phyloP scores from a whole-genome alignment of 2,113 vertebrate genomes.

The Crotalus tigris region DNA sequence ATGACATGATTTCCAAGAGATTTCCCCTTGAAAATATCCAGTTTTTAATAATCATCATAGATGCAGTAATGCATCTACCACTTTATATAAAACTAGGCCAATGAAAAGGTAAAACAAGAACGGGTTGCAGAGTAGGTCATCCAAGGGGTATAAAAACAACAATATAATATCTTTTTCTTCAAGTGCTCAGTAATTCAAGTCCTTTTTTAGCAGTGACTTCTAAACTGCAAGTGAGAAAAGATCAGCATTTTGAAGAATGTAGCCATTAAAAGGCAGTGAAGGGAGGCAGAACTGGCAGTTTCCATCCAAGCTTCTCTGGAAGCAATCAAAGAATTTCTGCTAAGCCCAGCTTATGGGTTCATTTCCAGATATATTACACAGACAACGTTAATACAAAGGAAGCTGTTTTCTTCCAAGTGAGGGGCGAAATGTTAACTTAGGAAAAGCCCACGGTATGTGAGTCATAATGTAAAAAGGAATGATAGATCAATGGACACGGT shows the following conservation, averaged over 20 bases:
- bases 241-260: background rate
- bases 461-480: background rate
- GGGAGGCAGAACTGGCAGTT: background rate
- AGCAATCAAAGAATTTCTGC: background rate
- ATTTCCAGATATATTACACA: background rate
- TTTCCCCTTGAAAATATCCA: background rate
- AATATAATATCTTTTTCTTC: background rate
- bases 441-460: background rate
- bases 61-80: background rate
- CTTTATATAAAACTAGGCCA: background rate
- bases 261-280: background rate
- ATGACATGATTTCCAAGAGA: background rate
- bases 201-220: background rate
- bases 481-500: background rate
- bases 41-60: background rate
- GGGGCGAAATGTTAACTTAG: background rate
- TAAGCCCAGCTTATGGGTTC: background rate
- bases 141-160: background rate
- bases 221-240: background rate
- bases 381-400: background rate
- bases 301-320: background rate
- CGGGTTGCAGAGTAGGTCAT: background rate
- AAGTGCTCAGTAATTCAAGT: background rate
- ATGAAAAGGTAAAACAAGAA: background rate
- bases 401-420: background rate